A percentile compares a stretch with the other conserved stretches of the same genome.
phyloP scores from a whole-genome alignment of 2,888 invertebrate genomes.

The Hypsopygia costalis region DNA sequence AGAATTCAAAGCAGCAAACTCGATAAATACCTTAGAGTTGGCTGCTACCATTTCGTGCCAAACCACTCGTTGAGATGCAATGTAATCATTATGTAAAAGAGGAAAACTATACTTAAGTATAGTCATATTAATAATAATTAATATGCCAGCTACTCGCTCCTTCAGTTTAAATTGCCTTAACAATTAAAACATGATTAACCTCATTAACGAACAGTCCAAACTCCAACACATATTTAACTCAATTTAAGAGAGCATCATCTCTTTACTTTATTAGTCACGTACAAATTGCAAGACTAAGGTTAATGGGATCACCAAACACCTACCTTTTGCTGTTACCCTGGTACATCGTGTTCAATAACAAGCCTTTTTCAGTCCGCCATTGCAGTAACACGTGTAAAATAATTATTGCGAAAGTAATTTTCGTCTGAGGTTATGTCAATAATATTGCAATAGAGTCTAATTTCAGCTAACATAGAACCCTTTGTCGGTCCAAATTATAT shows the following conservation, averaged over 20 bases:
- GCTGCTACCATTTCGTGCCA: no score
- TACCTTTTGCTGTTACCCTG: background rate
- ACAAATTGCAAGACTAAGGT: no score
- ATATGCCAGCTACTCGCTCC: background rate
- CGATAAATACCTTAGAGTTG: background rate
- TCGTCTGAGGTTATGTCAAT: background rate
- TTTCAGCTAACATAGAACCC: background rate
- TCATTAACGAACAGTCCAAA: constrained; percentile 14
- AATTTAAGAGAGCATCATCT: constrained; percentile 22
- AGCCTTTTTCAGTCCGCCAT: background rate
- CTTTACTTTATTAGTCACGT: constrained; percentile 25
- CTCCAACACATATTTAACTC: constrained; percentile 33
- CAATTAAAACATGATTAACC: background rate
- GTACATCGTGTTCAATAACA: background rate
- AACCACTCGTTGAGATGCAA: background rate
- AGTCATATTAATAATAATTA: background rate
- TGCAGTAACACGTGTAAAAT: background rate
- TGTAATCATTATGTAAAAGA: background rate
- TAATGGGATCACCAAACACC: constrained; percentile 29
- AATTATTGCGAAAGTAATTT: background rate
- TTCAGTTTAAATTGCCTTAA: background rate
- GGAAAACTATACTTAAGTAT: background rate
- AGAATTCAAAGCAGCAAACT: constrained; percentile 7
- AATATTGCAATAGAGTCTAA: background rate
- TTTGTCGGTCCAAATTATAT: constrained; percentile 4